phyloP scores from a whole-genome alignment of 2,797 vertebrate species.

The Mormyrus hasselquistii region DNA sequence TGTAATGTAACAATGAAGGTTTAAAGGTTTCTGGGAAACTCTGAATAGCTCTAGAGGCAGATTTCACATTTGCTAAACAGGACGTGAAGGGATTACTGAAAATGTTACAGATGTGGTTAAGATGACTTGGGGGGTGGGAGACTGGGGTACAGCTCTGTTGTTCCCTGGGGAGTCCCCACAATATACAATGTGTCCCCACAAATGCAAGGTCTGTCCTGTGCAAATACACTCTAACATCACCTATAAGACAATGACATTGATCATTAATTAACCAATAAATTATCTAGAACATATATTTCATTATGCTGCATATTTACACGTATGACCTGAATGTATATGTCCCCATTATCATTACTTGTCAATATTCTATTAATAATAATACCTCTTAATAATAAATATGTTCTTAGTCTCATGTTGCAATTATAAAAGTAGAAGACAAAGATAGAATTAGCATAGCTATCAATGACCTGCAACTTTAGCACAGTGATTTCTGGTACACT shows the following conservation, averaged over 20 bases:
- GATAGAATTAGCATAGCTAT: background rate
- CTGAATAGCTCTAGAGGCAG: background rate
- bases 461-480: background rate
- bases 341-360: background rate
- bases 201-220: background rate
- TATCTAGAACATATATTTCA: background rate
- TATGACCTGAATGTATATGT: background rate
- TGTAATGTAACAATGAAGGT: background rate
- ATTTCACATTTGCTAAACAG: background rate
- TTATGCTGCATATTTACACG: background rate
- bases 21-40: background rate
- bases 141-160: background rate
- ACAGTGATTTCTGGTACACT: background rate
- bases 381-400: background rate
- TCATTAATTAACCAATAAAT: background rate
- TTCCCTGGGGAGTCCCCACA: background rate
- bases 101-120: background rate
- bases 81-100: background rate
- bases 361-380: background rate
- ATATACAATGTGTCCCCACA: background rate
- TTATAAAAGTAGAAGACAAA: background rate
- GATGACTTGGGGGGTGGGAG: background rate
- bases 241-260: background rate
- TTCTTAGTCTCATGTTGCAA: background rate
- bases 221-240: background rate